Conservation (phyloP, 2,113 vertebrate species). For the Gallinago undulata region DNA sequence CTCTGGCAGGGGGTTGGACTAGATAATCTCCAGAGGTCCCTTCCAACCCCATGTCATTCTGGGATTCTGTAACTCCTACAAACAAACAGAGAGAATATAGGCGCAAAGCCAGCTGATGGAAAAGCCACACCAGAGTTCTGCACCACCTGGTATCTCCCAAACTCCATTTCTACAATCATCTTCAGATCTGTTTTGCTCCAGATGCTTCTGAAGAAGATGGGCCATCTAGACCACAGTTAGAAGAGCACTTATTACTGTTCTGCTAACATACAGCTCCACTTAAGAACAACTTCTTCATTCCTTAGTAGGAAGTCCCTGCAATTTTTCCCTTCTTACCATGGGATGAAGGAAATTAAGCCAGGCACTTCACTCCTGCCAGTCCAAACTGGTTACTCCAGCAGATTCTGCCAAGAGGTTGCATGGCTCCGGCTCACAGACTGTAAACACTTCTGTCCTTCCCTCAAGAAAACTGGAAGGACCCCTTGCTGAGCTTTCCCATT, state of each 20-base stretch:
- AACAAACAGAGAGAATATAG: not conserved
- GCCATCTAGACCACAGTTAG: not conserved
- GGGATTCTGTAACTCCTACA: not conserved
- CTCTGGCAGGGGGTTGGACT: too few species aligned
- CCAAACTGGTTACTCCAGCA: not conserved
- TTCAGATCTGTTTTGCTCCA: not conserved
- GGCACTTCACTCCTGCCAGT: not conserved
- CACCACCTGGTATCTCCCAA: not conserved
- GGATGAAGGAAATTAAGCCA: not conserved
- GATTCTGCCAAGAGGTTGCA: not conserved
- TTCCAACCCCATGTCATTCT: too few species aligned
- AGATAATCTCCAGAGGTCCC: too few species aligned
- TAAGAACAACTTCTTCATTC: not conserved
- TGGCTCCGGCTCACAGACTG: not conserved
- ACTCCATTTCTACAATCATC: not conserved
- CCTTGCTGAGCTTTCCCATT: not conserved
- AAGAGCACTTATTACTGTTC: not conserved
- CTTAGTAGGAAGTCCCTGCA: not conserved
- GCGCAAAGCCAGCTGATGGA: not conserved
- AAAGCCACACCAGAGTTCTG: not conserved
- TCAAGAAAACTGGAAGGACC: not conserved
- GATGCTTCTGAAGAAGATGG: not conserved
- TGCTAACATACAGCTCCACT: not conserved
- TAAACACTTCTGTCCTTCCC: not conserved
- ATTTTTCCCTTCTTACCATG: not conserved